Percentiles rank a stretch among this genome's conserved stretches.
Conservation (phyloP, 1,140 invertebrate genomes). For the Elymnias hypermnestra region DNA sequence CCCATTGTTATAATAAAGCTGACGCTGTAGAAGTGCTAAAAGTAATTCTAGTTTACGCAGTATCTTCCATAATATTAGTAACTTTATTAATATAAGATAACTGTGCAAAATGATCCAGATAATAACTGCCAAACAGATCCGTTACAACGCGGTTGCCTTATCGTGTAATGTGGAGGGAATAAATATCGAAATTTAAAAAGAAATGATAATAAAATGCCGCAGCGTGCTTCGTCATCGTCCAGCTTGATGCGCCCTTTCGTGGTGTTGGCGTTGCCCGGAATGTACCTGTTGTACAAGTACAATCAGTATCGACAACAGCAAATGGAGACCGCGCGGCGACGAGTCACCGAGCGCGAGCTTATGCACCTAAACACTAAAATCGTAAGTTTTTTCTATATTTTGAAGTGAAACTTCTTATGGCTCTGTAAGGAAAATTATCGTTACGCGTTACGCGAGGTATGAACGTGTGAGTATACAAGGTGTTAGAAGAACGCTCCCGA, state of each 20-base stretch:
- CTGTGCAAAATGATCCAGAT: constrained; percentile 34
- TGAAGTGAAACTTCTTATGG: too few species aligned
- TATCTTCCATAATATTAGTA: constrained; percentile 49
- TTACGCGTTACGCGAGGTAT: too few species aligned
- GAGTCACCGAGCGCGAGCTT: constrained; percentile 89
- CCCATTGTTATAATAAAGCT: constrained; percentile 39
- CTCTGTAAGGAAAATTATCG: too few species aligned
- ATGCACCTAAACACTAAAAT: constrained; percentile 93
- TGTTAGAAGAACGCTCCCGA: too few species aligned
- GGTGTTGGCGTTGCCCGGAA: constrained; percentile 88
- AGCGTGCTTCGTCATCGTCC: constrained; percentile 76
- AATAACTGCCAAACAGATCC: constrained; percentile 7
- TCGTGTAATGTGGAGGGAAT: constrained; percentile 29
- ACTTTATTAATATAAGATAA: constrained; percentile 20
- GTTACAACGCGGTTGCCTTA: neutral
- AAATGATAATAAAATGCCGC: constrained; percentile 76
- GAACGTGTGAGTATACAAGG: too few species aligned
- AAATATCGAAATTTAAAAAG: constrained; percentile 31
- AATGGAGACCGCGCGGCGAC: constrained; percentile 85
- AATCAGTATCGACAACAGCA: constrained; percentile 90
- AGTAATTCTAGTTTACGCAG: constrained; percentile 36
- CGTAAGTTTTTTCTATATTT: constrained; percentile 83
- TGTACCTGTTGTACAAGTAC: constrained; percentile 94
- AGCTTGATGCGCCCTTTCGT: constrained; percentile 87
- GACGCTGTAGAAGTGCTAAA: constrained; percentile 51